phyloP scores from a whole-genome alignment of 2,113 vertebrate genomes.

The Mobula hypostoma region DNA sequence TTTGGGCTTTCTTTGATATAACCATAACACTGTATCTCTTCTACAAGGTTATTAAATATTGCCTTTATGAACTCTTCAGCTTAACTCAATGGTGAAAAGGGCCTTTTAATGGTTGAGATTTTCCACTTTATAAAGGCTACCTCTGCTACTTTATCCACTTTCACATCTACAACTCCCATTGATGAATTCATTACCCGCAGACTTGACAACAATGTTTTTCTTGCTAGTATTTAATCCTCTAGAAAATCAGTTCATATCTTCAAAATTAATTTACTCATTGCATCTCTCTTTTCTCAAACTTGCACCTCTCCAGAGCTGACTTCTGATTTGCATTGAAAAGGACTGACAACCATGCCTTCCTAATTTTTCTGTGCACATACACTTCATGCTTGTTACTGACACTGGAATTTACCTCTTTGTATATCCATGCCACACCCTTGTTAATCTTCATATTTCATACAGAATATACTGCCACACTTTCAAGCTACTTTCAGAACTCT shows the following conservation, averaged over 20 bases:
- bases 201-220: not conserved
- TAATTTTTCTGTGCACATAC: not conserved
- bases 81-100: not conserved
- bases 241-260: not conserved
- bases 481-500: not conserved
- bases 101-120: not conserved
- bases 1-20: not conserved
- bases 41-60: not conserved
- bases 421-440: not conserved
- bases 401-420: not conserved
- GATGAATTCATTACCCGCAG: not conserved
- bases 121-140: not conserved
- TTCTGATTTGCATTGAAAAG: not conserved
- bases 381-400: not conserved
- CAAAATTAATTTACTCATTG: not conserved
- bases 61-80: not conserved
- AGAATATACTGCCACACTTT: not conserved
- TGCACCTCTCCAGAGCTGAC: not conserved
- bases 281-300: not conserved
- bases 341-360: not conserved
- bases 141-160: not conserved
- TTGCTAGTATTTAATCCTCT: not conserved
- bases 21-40: not conserved
- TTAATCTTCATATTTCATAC: not conserved
- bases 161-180: not conserved